Conservation (phyloP, 2,888 invertebrate genomes). For the Hydriomena furcata region DNA sequence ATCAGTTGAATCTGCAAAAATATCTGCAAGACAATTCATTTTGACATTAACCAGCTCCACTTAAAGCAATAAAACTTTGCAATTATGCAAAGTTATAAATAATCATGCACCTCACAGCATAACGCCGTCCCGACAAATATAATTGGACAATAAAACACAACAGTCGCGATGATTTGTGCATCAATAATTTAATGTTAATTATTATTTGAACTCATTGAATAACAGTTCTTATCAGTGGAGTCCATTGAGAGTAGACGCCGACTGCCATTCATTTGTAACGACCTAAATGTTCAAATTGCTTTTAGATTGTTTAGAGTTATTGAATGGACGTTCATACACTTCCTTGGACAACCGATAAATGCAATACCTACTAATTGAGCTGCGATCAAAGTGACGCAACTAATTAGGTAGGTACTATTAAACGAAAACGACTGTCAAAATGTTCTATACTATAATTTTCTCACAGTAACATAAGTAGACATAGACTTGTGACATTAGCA, state of each 20-base stretch:
- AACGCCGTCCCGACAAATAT: conserved; percentile 49
- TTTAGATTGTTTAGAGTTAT: conserved; percentile 20
- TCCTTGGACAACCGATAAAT: conserved; percentile 4
- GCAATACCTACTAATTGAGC: too few species aligned
- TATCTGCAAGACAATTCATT: conserved; percentile 2
- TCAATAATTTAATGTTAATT: conserved; percentile 63
- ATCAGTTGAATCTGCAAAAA: neutral
- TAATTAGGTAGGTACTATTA: too few species aligned
- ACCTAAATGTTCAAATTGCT: conserved; percentile 45
- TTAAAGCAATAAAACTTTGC: neutral
- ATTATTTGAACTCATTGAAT: conserved; percentile 72
- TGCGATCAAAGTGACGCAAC: too few species aligned
- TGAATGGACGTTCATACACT: conserved; percentile 18
- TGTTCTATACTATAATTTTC: too few species aligned
- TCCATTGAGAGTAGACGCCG: conserved; percentile 43
- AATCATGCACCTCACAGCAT: conserved; percentile 31
- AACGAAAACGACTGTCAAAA: too few species aligned
- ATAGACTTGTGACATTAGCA: too few species aligned
- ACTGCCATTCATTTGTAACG: conserved; percentile 40
- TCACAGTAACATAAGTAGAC: too few species aligned
- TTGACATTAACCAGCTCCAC: neutral
- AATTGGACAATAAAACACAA: conserved; percentile 67
- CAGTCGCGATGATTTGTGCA: conserved; percentile 61
- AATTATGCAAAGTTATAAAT: neutral
- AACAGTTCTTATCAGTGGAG: conserved; percentile 46